phyloP scores from a whole-genome alignment of 92 coral and sea anemone species.

The Bergia sp. region DNA sequence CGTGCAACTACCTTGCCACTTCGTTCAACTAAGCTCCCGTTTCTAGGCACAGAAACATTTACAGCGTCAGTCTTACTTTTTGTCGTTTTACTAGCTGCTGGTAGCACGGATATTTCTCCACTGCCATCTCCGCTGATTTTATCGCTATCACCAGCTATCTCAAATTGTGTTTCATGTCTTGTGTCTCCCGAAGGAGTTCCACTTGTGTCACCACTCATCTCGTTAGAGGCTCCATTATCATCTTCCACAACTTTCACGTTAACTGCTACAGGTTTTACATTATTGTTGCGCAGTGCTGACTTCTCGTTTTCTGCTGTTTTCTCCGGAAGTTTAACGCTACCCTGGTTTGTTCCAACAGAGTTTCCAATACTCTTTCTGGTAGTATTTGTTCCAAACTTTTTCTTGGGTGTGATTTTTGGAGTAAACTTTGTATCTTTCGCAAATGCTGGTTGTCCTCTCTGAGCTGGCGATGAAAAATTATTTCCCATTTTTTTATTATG shows the following conservation, averaged over 20 bases:
- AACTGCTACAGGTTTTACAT: not conserved
- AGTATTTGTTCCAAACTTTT: not conserved
- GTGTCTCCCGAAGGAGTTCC: not conserved
- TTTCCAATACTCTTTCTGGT: not conserved
- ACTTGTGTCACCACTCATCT: constrained; percentile 17
- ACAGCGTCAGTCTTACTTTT: not conserved
- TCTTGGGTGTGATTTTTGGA: not conserved
- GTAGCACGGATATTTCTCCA: not conserved
- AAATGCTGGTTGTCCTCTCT: not conserved
- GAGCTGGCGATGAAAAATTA: not conserved
- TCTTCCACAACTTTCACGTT: not conserved
- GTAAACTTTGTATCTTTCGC: not conserved
- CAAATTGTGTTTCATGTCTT: not conserved
- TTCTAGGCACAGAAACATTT: not conserved
- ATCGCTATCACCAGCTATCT: not conserved
- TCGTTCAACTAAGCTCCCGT: not conserved
- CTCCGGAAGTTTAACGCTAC: not conserved
- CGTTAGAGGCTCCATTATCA: not conserved
- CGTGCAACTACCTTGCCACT: not conserved
- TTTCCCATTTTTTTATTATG: not conserved
- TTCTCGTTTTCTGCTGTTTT: not conserved
- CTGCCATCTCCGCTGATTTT: constrained; percentile 13
- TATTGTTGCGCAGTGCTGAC: not conserved
- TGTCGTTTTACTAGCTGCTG: no score
- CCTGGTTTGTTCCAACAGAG: not conserved